phyloP scores from a whole-genome alignment of 2,888 invertebrate genomes.

The Spisula solida region DNA sequence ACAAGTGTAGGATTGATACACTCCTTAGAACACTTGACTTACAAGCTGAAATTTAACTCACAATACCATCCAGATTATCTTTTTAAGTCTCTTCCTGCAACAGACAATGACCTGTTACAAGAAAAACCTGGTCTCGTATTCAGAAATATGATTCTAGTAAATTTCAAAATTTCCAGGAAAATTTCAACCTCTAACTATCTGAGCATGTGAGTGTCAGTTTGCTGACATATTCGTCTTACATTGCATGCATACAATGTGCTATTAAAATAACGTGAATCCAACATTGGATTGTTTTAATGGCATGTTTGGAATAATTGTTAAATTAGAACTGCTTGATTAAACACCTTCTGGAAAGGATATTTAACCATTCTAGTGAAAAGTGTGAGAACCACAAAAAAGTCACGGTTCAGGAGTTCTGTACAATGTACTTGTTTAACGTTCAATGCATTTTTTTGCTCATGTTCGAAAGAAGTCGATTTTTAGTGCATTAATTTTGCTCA shows the following conservation, averaged over 20 bases:
- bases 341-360: neutral
- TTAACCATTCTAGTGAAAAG: neutral
- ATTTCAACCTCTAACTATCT: neutral
- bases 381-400: neutral
- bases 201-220: neutral
- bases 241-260: neutral
- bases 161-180: slow-evolving; percentile 10
- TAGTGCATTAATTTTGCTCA: neutral
- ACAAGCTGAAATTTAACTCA: neutral
- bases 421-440: too few species aligned
- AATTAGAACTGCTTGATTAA: neutral
- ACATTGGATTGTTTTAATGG: neutral
- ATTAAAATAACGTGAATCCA: neutral
- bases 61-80: neutral
- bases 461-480: neutral
- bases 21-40: slow-evolving; percentile 6
- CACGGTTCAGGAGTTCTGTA: too few species aligned
- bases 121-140: neutral
- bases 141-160: neutral
- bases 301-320: neutral
- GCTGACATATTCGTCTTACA: neutral
- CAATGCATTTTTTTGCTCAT: too few species aligned
- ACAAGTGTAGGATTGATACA: neutral
- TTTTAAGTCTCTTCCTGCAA: neutral
- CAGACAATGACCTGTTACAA: slow-evolving; percentile 7